These are phyloP conservation scores for Neosilurus hyrtlii DNA, from an alignment of 2,797 vertebrate species.

Conservation along the genomic window DNA sequence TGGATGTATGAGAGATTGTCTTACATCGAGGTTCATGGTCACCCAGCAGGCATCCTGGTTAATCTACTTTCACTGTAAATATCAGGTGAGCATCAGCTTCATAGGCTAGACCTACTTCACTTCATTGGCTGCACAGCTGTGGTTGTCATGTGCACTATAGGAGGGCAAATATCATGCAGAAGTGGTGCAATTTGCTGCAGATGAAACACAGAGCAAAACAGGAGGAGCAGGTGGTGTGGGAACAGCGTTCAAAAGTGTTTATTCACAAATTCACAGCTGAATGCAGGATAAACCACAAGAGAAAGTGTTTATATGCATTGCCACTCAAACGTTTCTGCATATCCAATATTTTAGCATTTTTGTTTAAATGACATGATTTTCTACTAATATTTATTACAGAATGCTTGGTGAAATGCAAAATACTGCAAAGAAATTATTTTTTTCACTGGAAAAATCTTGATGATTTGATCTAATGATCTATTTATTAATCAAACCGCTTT, in stretches of 20 bases:
- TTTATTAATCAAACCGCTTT: too few species aligned
- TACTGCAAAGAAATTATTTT: neutral
- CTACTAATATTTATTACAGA: neutral
- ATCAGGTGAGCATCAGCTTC: constrained; percentile 23
- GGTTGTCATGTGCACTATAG: constrained; percentile 32
- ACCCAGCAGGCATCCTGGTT: constrained; percentile 41
- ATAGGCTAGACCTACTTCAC: constrained; percentile 11
- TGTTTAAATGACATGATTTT: neutral
- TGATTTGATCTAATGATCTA: neutral
- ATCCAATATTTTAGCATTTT: neutral
- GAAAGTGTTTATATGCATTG: neutral
- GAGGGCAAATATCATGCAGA: constrained; percentile 46
- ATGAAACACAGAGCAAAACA: constrained; percentile 53
- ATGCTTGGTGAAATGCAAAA: neutral
- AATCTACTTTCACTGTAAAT: constrained; percentile 47
- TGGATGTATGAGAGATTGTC: constrained; percentile 35
- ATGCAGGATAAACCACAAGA: constrained; percentile 12
- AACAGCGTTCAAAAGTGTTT: constrained; percentile 34
- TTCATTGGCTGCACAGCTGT: constrained; percentile 49
- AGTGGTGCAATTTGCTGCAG: constrained; percentile 47
- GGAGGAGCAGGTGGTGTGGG: constrained; percentile 56
- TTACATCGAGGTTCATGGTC: constrained; percentile 31
- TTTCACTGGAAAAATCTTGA: neutral
- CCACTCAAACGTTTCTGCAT: neutral
- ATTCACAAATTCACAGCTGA: constrained; percentile 18